Base-by-base conservation (phyloP, 2,113 vertebrate species). In the Zingel zingel region DNA sequence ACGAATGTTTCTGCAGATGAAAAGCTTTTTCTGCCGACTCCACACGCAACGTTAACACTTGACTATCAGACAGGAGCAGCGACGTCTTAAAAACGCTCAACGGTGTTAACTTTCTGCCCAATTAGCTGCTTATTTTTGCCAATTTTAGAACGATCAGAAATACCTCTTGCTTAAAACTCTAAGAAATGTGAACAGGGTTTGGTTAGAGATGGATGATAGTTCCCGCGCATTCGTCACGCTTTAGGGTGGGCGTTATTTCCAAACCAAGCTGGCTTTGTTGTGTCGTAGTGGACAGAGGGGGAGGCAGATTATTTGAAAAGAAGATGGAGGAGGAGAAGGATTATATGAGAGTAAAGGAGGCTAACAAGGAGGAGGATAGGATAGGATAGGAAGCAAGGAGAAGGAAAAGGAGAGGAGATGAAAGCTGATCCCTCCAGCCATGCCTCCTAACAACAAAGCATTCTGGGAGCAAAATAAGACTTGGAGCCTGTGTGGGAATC, bases 391-490 rank as follows among this genome's bases (percentile, higher is more conserved):
- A 16, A 30, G 15, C 27, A 2, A 33, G 58, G 27, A 58, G 10
- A 33, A 39, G 39, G 45, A 63, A 72, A 11, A 54, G 53, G 53
- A 9, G 54, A 39, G 59, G 51, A 43, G 62, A 64, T 18, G 69
- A 81, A 80, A 81, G 63, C 15, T 12, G 74, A 76, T 74, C 72
- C 59, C 65, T 21, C 0, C 10, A 13, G 66, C 62, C 70, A 66
- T 53, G 53, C 82, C 79, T 79, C 63, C 45, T 1, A 30, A 30
- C 66, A 81, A 72, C 77, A 83, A 82, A 63, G 84, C 63, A 86
- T 86, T 80, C 47, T 86, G 85, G 82, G 76, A 79, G 56, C 67
- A 74, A 86, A 78, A 69, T 18, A 13, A 71, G 74, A 18, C 66
- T 48, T 12, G 11, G 18, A 58, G 76, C 19, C 6, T 36, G 36